These are phyloP conservation scores for Sebastes elongatus DNA, from an alignment of 2,797 vertebrate genomes.

Conservation along the genomic window DNA sequence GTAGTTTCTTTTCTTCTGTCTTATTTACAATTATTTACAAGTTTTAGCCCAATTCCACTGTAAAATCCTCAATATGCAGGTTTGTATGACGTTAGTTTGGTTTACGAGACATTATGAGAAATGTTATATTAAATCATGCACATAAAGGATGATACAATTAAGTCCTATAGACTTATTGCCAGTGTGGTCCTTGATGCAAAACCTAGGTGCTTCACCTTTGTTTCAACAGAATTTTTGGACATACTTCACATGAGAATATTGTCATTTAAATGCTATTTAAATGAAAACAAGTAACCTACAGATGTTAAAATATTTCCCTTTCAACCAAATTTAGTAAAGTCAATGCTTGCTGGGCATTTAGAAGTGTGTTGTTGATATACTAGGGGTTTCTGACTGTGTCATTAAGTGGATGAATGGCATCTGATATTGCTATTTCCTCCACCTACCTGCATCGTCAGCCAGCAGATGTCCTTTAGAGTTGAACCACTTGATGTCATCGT, in stretches of 20 bases:
- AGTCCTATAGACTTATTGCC: background rate
- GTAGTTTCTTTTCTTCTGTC: no score
- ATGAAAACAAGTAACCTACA: accelerated
- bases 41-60: background rate
- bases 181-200: accelerated
- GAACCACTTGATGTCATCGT: slow-evolving; percentile 85
- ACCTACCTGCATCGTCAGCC: slow-evolving; percentile 78
- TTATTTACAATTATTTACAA: background rate
- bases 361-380: background rate
- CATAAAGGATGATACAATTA: accelerated
- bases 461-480: slow-evolving; percentile 87
- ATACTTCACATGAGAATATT: accelerated
- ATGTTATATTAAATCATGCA: no score
- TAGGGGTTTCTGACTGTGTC: background rate
- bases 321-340: no score
- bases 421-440: background rate
- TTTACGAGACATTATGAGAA: no score
- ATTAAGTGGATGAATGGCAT: no score
- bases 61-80: no score
- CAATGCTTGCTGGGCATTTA: background rate
- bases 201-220: background rate
- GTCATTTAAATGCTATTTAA: background rate
- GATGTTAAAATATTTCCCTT: no score
- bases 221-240: background rate
- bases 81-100: accelerated